A percentile compares a stretch with the other conserved stretches of the same genome.
Evolutionary conservation across 2,113 vertebrate genomes (phyloP).

Genomic region (Eupsittula cactorum): DNA sequence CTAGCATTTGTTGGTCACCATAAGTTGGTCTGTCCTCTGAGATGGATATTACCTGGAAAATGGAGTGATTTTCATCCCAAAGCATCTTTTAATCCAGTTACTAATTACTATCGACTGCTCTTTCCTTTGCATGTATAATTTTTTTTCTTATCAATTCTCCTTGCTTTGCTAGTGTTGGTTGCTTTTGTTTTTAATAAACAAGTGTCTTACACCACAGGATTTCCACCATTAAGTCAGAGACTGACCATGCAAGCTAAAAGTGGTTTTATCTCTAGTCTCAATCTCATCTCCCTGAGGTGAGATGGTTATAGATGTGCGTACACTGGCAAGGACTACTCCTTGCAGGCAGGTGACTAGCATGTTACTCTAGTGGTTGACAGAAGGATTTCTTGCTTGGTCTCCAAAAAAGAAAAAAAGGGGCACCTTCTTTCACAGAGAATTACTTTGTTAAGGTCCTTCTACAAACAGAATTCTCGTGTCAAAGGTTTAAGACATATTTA

Average conservation of each 20-base stretch:
- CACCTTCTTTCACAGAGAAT: neutral
- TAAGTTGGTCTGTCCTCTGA: neutral
- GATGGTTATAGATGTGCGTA: neutral
- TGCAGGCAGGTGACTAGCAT: neutral
- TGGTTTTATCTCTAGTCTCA: neutral
- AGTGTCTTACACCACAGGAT: neutral
- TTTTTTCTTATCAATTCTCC: neutral
- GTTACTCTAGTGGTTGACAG: neutral
- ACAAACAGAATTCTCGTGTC: neutral
- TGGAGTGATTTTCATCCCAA: neutral
- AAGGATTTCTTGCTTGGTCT: neutral
- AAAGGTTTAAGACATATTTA: neutral
- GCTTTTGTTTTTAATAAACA: neutral
- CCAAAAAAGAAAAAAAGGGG: neutral
- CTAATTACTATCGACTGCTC: neutral
- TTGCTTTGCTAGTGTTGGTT: neutral
- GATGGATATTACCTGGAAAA: neutral
- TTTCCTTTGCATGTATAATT: neutral
- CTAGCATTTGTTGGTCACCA: neutral
- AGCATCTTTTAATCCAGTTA: neutral
- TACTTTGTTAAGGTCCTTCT: constrained; percentile 6
- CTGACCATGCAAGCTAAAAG: neutral
- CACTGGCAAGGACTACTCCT: neutral
- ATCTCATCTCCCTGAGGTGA: neutral
- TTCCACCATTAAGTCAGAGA: neutral